phyloP scores from a whole-genome alignment of 1,140 invertebrate species.

The Acromyrmex heyeri region DNA sequence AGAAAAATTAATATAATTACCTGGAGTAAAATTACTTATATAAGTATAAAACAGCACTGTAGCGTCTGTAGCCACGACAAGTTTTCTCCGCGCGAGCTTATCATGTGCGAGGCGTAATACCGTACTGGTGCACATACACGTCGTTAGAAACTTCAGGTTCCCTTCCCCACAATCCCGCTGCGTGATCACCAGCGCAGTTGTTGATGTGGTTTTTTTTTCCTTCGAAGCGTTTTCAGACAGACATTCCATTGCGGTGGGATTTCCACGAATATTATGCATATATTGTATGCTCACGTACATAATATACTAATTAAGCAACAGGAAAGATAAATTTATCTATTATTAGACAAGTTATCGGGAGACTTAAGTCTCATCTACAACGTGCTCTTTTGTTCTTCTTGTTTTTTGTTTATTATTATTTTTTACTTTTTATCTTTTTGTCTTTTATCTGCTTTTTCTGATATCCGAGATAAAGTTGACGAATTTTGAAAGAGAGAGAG shows the following conservation, averaged over 20 bases:
- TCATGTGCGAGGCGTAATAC: background rate
- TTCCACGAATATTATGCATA: background rate
- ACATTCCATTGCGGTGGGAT: background rate
- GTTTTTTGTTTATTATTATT: no score
- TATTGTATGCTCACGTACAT: no score
- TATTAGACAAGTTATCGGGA: background rate
- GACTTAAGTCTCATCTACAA: no score
- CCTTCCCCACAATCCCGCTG: slow-evolving; percentile 15
- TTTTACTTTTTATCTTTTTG: no score
- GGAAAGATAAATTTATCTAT: slow-evolving; percentile 3
- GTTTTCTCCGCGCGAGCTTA: background rate
- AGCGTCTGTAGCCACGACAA: background rate
- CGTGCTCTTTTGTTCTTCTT: no score
- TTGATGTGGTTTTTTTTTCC: background rate
- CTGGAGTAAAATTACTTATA: background rate
- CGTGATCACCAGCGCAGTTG: background rate
- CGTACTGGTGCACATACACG: background rate
- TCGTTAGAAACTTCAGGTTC: slow-evolving; percentile 13
- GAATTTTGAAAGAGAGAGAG: no score
- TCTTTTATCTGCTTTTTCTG: no score
- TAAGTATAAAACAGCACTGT: background rate
- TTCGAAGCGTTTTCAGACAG: background rate
- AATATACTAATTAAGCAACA: background rate
- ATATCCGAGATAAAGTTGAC: no score
- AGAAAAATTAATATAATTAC: slow-evolving; percentile 21